A percentile compares a stretch with the other conserved stretches of the same genome.
Conservation (phyloP, 1,140 invertebrate species). For the Sitobion miscanthi region DNA sequence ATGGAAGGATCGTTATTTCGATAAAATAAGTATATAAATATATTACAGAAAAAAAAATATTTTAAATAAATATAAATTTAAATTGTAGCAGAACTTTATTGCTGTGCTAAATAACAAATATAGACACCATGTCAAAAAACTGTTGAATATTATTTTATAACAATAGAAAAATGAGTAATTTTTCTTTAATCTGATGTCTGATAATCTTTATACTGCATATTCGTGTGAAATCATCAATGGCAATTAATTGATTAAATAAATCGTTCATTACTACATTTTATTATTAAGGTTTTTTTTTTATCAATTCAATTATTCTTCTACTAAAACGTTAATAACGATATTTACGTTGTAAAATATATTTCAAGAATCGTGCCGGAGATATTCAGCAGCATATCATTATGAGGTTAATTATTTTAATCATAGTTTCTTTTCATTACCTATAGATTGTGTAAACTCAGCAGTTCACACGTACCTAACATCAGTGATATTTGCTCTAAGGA, state of each 20-base stretch:
- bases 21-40: not conserved
- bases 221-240: constrained; percentile 10
- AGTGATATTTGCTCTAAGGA: not conserved
- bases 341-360: not conserved
- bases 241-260: not conserved
- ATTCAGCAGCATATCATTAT: not conserved
- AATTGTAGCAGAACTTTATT: not conserved
- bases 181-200: not conserved
- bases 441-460: not conserved
- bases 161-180: not conserved
- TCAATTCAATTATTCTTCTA: constrained; percentile 1
- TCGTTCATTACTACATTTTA: not conserved
- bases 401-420: not conserved
- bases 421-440: not conserved
- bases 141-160: not conserved
- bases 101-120: not conserved
- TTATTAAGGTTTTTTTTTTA: not conserved
- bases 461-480: constrained; percentile 1
- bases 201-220: not conserved
- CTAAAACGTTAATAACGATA: not conserved
- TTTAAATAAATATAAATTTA: not conserved
- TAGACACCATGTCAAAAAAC: not conserved
- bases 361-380: not conserved
- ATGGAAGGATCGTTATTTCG: not conserved
- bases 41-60: not conserved